A percentile compares a stretch with the other conserved stretches of the same genome.
Conservation (phyloP, 2,113 vertebrate species). For the Scolopax mira region DNA sequence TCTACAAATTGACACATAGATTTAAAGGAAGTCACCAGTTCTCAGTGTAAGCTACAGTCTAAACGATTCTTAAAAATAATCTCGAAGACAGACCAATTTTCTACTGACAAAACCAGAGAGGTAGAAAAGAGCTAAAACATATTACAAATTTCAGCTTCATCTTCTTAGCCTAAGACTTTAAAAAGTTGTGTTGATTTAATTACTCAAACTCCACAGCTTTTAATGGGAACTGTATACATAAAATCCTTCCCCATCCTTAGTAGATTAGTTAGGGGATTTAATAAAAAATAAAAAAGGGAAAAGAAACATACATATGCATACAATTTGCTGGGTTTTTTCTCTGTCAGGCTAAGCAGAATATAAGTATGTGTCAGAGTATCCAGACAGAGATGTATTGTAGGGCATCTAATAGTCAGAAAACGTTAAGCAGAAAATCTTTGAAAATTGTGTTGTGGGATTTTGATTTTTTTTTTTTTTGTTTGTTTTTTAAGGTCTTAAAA, state of each 20-base stretch:
- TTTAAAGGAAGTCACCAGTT: background rate
- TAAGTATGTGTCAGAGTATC: background rate
- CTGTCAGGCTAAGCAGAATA: background rate
- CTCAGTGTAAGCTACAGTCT: background rate
- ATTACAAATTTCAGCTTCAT: background rate
- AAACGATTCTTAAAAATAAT: background rate
- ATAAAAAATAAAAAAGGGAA: too few relatives aligned
- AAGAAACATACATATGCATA: background rate
- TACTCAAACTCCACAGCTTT: background rate
- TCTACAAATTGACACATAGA: background rate
- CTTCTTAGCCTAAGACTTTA: background rate
- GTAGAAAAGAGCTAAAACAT: background rate
- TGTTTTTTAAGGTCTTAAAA: background rate
- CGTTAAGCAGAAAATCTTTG: background rate
- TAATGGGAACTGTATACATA: background rate
- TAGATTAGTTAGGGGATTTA: background rate
- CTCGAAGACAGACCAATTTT: background rate
- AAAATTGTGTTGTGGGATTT: accelerated
- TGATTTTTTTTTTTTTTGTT: too few relatives aligned
- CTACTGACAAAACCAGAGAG: background rate
- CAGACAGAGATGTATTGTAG: background rate
- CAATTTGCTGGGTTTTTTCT: background rate
- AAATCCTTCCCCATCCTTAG: background rate
- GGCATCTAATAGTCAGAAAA: background rate
- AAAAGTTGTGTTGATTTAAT: background rate